These are phyloP conservation scores for Regulus satrapa DNA, from an alignment of 2,113 vertebrate genomes.

Conservation along the genomic window DNA sequence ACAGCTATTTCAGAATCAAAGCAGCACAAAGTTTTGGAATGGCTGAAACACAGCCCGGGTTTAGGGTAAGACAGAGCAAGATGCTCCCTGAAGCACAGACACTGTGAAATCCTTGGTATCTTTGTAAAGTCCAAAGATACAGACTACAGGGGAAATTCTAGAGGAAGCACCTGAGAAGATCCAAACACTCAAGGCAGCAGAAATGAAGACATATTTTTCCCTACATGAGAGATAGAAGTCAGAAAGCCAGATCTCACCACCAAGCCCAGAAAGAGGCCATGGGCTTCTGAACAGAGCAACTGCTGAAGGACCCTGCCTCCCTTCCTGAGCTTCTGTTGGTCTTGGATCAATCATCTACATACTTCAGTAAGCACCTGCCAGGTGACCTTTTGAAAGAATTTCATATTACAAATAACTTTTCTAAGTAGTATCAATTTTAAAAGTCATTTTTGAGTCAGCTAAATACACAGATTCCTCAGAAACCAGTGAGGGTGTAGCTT, in stretches of 20 bases:
- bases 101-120: background rate
- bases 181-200: background rate
- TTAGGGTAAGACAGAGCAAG: background rate
- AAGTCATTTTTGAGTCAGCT: background rate
- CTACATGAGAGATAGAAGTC: fast-evolving
- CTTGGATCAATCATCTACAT: background rate
- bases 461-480: background rate
- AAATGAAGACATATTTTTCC: background rate
- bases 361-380: background rate
- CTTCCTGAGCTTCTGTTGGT: background rate
- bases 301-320: background rate
- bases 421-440: background rate
- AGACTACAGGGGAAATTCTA: background rate
- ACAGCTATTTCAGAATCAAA: background rate
- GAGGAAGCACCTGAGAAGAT: background rate
- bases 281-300: background rate
- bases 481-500: background rate
- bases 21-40: background rate
- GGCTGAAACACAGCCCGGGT: background rate
- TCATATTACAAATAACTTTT: background rate
- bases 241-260: background rate
- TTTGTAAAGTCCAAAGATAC: background rate
- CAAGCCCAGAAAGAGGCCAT: background rate
- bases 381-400: background rate
- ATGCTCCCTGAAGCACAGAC: background rate